Percentiles rank a stretch among this genome's conserved stretches.
phyloP scores from a whole-genome alignment of 2,797 vertebrate species.

The Malurus splendens region DNA sequence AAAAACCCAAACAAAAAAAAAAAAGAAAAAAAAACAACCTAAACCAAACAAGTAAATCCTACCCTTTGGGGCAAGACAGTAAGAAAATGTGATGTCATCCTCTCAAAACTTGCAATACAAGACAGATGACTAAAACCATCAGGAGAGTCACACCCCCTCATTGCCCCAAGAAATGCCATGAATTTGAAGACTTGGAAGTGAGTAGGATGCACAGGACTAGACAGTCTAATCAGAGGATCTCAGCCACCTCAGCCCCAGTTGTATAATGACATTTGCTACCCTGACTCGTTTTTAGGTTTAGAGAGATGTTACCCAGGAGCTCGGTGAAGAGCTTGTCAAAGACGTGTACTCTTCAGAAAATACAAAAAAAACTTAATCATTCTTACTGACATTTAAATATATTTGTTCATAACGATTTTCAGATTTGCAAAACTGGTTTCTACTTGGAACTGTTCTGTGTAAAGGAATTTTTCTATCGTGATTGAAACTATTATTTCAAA shows the following conservation, averaged over 20 bases:
- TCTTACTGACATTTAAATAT: not conserved
- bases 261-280: not conserved
- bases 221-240: not conserved
- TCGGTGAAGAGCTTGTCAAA: not conserved
- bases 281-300: not conserved
- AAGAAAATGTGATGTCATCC: not conserved
- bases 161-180: not conserved
- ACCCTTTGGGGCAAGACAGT: not conserved
- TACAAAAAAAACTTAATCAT: not conserved
- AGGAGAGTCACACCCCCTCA: not conserved
- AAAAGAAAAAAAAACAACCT: not conserved
- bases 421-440: not conserved
- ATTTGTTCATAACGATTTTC: not conserved
- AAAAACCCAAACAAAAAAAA: not conserved
- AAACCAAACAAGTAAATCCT: fast-evolving
- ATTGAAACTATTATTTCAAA: not conserved
- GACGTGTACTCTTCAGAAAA: not conserved
- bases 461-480: not conserved
- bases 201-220: not conserved
- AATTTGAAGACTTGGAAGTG: not conserved
- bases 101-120: not conserved
- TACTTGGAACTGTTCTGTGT: not conserved
- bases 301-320: not conserved
- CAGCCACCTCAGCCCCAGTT: not conserved
- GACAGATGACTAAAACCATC: not conserved